Conservation (phyloP, 2,888 invertebrate species). For the Clivina fossor region DNA sequence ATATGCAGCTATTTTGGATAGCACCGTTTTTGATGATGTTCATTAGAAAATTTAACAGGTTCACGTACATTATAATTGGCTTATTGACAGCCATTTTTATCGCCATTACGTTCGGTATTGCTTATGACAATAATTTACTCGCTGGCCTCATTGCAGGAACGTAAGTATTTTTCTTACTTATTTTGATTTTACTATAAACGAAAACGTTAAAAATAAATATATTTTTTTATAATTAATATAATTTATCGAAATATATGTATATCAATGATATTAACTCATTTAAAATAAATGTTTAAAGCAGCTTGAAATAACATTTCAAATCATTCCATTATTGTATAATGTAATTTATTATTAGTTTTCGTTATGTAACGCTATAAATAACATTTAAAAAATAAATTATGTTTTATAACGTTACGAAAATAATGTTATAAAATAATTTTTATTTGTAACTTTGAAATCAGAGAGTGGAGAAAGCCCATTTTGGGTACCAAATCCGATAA, state of each 20-base stretch:
- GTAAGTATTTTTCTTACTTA: conserved; percentile 1
- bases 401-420: too few relatives aligned
- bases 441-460: too few relatives aligned
- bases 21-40: conserved; percentile 7
- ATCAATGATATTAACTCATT: too few relatives aligned
- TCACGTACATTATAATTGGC: conserved; percentile 1
- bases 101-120: conserved; percentile 3
- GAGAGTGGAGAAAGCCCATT: too few relatives aligned
- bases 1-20: conserved; percentile 11
- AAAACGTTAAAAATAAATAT: too few relatives aligned
- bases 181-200: background rate
- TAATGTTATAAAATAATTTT: too few relatives aligned
- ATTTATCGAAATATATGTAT: too few relatives aligned
- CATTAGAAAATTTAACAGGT: background rate
- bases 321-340: background rate
- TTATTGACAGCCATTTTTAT: background rate
- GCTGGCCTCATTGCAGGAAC: conserved; percentile 5
- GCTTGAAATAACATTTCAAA: background rate
- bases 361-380: background rate
- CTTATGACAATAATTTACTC: background rate
- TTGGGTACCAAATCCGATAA: too few relatives aligned
- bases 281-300: background rate
- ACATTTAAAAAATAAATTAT: background rate
- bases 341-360: background rate
- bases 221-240: too few relatives aligned